These are phyloP conservation scores for Threskiornis aethiopicus DNA, from an alignment of 2,797 vertebrate species.

Conservation along the genomic window DNA sequence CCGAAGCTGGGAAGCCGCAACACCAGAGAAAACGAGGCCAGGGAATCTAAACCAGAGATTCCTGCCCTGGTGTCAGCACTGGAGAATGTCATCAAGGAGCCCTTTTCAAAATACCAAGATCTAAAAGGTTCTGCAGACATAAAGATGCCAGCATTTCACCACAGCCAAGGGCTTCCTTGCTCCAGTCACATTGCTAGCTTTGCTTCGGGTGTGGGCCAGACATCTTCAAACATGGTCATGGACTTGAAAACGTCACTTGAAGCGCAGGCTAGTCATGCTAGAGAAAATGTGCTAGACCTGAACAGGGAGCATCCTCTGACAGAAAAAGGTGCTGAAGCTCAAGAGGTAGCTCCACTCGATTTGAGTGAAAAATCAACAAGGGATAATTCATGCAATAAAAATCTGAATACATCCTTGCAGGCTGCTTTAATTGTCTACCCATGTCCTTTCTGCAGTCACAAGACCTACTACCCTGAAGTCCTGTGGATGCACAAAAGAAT, in stretches of 20 bases:
- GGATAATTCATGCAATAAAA: constrained; percentile 60
- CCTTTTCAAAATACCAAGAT: constrained; percentile 42
- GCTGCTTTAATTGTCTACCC: constrained; percentile 83
- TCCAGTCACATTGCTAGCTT: constrained; percentile 29
- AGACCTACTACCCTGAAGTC: constrained; percentile 92
- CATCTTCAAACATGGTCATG: not conserved
- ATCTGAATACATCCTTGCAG: constrained; percentile 68
- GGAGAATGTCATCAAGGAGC: constrained; percentile 52
- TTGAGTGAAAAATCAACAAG: constrained; percentile 75
- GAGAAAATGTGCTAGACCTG: constrained; percentile 49
- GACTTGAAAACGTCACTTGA: constrained; percentile 35
- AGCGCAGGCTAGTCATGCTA: constrained; percentile 19
- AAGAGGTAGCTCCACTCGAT: constrained; percentile 72
- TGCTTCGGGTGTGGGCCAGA: constrained; percentile 6
- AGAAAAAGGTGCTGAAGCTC: constrained; percentile 33
- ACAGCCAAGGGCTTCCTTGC: constrained; percentile 52
- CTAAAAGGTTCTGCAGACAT: constrained; percentile 28
- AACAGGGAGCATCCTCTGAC: constrained; percentile 31
- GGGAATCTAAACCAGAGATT: constrained; percentile 43
- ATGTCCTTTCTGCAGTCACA: constrained; percentile 92
- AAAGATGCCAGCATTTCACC: constrained; percentile 63
- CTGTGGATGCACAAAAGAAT: constrained; percentile 97
- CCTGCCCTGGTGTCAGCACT: not conserved
- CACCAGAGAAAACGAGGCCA: constrained; percentile 28
- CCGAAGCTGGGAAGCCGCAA: not conserved